A percentile compares a stretch with the other conserved stretches of the same genome.
Conservation (phyloP, 2,888 invertebrate species). For the Pogonocherus hispidulus region DNA sequence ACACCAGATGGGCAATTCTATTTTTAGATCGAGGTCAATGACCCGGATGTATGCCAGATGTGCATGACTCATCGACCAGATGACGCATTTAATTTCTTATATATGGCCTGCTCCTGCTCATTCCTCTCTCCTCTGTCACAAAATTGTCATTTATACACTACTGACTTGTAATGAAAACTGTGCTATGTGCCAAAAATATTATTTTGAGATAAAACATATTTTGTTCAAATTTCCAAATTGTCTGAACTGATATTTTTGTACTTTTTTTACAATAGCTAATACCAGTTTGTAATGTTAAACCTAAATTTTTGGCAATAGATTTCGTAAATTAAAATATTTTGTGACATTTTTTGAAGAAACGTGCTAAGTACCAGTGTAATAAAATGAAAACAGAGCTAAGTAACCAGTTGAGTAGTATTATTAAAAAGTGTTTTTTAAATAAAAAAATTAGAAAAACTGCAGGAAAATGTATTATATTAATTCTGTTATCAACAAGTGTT, state of each 20-base stretch:
- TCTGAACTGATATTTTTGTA: not conserved
- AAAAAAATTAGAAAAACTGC: not conserved
- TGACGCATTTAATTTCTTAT: no score
- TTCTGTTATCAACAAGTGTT: no score
- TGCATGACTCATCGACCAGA: no score
- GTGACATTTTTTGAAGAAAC: not conserved
- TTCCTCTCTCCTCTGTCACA: no score
- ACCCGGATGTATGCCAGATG: no score
- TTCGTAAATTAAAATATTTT: slow-evolving; percentile 1
- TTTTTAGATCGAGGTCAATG: no score
- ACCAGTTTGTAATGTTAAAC: not conserved
- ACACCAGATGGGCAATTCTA: no score
- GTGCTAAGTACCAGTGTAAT: slow-evolving; percentile 7
- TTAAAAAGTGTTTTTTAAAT: not conserved
- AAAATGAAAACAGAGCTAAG: not conserved
- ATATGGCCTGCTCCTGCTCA: no score
- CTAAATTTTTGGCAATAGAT: not conserved
- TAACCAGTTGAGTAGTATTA: not conserved
- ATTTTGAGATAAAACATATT: not conserved
- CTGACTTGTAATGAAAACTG: slow-evolving; percentile 13
- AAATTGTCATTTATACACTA: no score
- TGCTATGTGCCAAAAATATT: slow-evolving; percentile 1
- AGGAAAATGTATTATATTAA: no score
- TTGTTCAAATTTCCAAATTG: not conserved
- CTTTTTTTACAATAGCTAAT: not conserved